These are phyloP conservation scores for Rhopalosiphum padi DNA, from an alignment of 1,140 invertebrate species.

Conservation along the genomic window DNA sequence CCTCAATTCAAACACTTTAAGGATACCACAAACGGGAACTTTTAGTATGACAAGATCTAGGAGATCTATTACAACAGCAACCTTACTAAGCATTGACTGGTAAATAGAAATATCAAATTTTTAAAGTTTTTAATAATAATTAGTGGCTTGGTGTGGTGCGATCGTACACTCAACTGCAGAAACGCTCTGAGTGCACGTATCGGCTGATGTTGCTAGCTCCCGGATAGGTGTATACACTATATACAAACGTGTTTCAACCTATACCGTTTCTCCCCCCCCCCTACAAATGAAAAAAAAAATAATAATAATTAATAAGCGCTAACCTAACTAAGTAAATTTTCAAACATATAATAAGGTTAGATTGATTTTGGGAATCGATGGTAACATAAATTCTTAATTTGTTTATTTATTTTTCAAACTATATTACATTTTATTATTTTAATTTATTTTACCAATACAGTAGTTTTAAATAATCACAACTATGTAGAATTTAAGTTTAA, in stretches of 20 bases:
- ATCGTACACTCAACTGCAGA: too few species aligned
- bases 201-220: too few species aligned
- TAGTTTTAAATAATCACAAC: too few species aligned
- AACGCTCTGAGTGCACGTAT: too few species aligned
- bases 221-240: too few species aligned
- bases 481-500: too few species aligned
- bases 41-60: slow-evolving; percentile 59
- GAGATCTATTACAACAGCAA: slow-evolving; percentile 51
- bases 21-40: slow-evolving; percentile 61
- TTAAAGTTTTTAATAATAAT: neutral
- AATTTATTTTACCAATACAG: neutral
- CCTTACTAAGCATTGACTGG: slow-evolving; percentile 58
- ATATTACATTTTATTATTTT: neutral
- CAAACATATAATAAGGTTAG: neutral
- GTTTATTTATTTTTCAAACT: neutral
- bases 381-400: neutral
- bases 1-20: slow-evolving; percentile 63
- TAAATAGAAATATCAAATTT: slow-evolving; percentile 29
- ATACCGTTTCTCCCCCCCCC: too few species aligned
- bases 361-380: neutral
- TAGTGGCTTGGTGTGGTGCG: too few species aligned
- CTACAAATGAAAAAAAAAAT: too few species aligned
- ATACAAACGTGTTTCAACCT: too few species aligned
- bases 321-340: neutral
- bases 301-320: neutral